Evolutionary conservation across 2,888 invertebrate genomes (phyloP), one percentile per base, ranked within the genome.

Genomic region (Sclerodermus sp.): DNA sequence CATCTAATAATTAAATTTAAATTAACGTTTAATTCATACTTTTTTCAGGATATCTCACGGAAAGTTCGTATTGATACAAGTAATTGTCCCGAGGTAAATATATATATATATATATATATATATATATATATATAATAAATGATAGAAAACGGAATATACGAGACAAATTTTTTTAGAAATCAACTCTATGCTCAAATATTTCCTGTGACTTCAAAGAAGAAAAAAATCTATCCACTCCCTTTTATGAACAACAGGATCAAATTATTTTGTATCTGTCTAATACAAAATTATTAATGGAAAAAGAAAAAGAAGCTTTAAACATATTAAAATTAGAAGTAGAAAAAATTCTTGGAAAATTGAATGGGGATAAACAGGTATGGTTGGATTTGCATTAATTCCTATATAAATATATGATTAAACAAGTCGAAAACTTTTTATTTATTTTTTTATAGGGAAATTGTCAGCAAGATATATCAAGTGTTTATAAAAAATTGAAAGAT

Each of bases 271-370:
- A 59, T 40, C 54, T 72, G 17, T 58, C 47, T 14, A 68, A 64
- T 41, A 64, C 67, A 31, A 66, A 64, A 47, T 47, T 57, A 23
- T 60, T 66, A 23, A 61, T 65, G 61, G 67, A 68, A 51, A 65
- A 64, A 40, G 67, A 71, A 39, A 64, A 62, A 31, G 59, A 67
- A 40, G 58, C 51, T 34, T 57, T 75, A 43, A 42, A 30, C 10
- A 57, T 64, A 31, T 57, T 71, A 38, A 70, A 67, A 51, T 42
- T 44, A 13, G 68, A 70, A 47, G 49, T 73, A 38, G 60, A 65
- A 12, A 66, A 60, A 49, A 51, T 68, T 48, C 32, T 71, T 42
- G 54, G 64, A 36, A 58, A 67, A 40, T 58, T 71, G 49, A 39
- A 53, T 15, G 56, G 62, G 39, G 65, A 65, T 49, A 52, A 62